Percentiles rank a stretch among this genome's conserved stretches.
phyloP scores from a whole-genome alignment of 2,797 vertebrate genomes.

The Nannoperca australis region DNA sequence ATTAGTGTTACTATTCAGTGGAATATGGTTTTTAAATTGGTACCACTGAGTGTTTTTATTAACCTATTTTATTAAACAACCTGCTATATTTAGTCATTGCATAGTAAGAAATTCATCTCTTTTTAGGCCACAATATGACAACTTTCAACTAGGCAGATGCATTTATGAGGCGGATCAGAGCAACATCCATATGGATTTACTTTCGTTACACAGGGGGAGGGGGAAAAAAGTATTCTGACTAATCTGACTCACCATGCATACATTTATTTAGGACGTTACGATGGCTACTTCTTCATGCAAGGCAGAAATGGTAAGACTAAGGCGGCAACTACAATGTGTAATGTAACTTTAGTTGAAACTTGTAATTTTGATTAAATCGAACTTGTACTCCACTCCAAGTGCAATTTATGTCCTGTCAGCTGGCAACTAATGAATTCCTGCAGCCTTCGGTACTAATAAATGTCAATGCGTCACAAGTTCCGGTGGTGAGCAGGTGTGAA shows the following conservation, averaged over 20 bases:
- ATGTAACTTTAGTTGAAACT: slow-evolving; percentile 19
- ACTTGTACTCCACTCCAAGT: slow-evolving; percentile 1
- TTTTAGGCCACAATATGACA: background rate
- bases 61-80: slow-evolving; percentile 12
- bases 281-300: slow-evolving; percentile 29
- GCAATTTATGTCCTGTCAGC: slow-evolving; percentile 52
- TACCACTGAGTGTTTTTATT: background rate
- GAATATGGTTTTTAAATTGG: slow-evolving; percentile 18
- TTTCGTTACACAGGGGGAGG: slow-evolving; percentile 4
- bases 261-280: slow-evolving; percentile 38
- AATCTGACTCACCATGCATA: slow-evolving; percentile 45
- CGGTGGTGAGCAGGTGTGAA: slow-evolving; percentile 60
- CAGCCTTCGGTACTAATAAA: slow-evolving; percentile 67
- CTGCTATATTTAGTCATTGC: slow-evolving; percentile 8
- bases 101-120: slow-evolving; percentile 4
- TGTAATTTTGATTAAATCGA: slow-evolving; percentile 22
- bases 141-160: slow-evolving; percentile 16
- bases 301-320: slow-evolving; percentile 7
- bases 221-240: slow-evolving; percentile 4
- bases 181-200: slow-evolving; percentile 45
- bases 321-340: background rate
- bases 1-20: slow-evolving; percentile 23
- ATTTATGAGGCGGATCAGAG: slow-evolving; percentile 42
- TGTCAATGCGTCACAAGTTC: slow-evolving; percentile 52
- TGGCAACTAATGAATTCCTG: slow-evolving; percentile 63